Conservation (phyloP, 1,140 invertebrate genomes). For the Hylaeus volcanicus region DNA sequence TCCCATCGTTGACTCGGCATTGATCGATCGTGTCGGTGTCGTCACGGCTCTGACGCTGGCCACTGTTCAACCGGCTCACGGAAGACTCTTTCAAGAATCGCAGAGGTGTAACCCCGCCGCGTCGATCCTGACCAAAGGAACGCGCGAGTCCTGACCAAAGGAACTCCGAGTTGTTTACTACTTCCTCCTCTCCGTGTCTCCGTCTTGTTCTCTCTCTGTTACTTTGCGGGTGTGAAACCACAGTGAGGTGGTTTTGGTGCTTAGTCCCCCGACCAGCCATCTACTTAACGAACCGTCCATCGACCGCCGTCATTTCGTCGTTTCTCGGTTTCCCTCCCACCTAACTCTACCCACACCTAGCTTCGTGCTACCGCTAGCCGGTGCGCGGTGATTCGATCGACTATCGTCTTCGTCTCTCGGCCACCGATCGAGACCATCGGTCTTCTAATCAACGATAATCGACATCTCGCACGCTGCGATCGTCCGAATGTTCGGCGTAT, state of each 20-base stretch:
- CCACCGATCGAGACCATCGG: slow-evolving; percentile 26
- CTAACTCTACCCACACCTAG: slow-evolving; percentile 55
- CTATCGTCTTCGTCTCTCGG: slow-evolving; percentile 41
- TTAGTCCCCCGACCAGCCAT: slow-evolving; percentile 77
- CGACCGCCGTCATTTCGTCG: slow-evolving; percentile 77
- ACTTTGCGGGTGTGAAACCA: slow-evolving; percentile 80
- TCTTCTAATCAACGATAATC: slow-evolving; percentile 9
- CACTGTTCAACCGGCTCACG: slow-evolving; percentile 5
- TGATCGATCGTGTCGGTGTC: not conserved
- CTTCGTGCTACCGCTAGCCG: slow-evolving; percentile 49
- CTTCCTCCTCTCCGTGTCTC: slow-evolving; percentile 44
- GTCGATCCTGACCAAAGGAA: slow-evolving; percentile 50
- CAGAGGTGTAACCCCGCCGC: slow-evolving; percentile 26
- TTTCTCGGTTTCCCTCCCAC: slow-evolving; percentile 75
- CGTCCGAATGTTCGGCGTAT: no score
- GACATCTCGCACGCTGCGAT: no score
- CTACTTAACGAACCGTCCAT: slow-evolving; percentile 79
- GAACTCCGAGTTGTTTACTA: slow-evolving; percentile 62
- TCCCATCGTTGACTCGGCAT: slow-evolving; percentile 10
- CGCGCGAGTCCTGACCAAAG: slow-evolving; percentile 58
- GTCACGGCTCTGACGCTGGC: slow-evolving; percentile 38
- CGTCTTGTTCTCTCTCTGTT: slow-evolving; percentile 44
- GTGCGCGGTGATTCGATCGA: slow-evolving; percentile 39
- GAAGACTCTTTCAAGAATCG: slow-evolving; percentile 29
- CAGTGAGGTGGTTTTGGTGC: slow-evolving; percentile 79